Base-by-base conservation (phyloP, 2,888 invertebrate genomes). In the Polyommatus iphigenia region DNA sequence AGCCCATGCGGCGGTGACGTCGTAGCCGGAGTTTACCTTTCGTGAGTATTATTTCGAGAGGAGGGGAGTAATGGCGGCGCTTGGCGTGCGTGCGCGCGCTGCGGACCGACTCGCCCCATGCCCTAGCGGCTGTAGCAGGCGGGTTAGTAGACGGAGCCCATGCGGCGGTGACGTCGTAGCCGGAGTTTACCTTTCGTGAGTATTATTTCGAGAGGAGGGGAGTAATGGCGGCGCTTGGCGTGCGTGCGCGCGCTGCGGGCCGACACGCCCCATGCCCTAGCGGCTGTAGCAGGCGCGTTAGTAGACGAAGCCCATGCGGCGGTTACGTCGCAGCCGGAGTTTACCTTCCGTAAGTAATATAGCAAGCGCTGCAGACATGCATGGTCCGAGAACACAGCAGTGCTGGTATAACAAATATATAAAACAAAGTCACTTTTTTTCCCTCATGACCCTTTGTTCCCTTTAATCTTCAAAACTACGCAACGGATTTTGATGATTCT, bases 251-350 rank as follows among this genome's bases (percentile, higher is more conserved):
- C 86, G 95, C 97, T 95, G 98, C 84, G 95, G 76, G 98, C 98
- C 71, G 99, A 99, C 94, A 98, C 99, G 57, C 98, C 98, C 88
- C 95, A 99, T 83, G 99, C 99, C 91, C 95, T 99, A 88, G 98
- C 99, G 0, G 96, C 96, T 78, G 99, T 99, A 97, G 99, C 99
- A 20, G 96, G 98, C 82, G 97, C 97, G 77, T 95, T 99, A 46
- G 99, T 99, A 73, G 98, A 99, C 89, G 99, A 99, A 76, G 98
- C 99, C 81, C 99, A 99, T 89, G 97, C 97, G 82, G 98, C 99
- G 50, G 99, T 99, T 78, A 95, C 96, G 80, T 95, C 97, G 78
- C 97, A 98, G 89, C 96, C 97, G 78, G 99, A 99, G 92, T 97
- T 99, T 85, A 97, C 97, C 73, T 98, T 99, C 93, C 96, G 99